Evolutionary conservation across 2,113 vertebrate species (phyloP), one percentile per base, ranked within the genome.

Genomic region (Gavia stellata): DNA sequence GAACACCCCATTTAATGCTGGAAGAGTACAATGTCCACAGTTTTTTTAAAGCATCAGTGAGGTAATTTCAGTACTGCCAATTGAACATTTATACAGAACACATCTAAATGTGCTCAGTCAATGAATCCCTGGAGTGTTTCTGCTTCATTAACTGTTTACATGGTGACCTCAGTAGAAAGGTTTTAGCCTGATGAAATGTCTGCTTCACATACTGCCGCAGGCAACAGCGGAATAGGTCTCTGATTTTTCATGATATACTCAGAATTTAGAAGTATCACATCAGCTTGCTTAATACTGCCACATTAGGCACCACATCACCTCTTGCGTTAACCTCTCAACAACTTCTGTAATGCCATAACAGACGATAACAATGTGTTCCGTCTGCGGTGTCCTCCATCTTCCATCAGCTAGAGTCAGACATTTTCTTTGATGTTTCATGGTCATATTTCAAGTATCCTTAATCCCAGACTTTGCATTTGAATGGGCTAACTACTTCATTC

Each of bases 91-190:
- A 72, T 81, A 58, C 36, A 65, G 91, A 96, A 92, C 63, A 86
- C 92, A 96, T 96, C 81, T 93, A 96, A 98, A 81, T 95, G 83
- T 97, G 83, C 65, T 96, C 92, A 96, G 83, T 90, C 96, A 96
- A 44, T 96, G 95, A 97, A 97, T 96, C 94, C 74, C 86, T 1
- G 19, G 92, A 88, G 94, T 90, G 66, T 97, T 97, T 98, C 93
- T 96, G 92, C 95, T 97, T 97, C 97, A 97, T 98, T 98, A 98
- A 96, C 89, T 97, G 94, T 97, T 98, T 97, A 96, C 88, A 83
- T 61, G 81, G 77, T 98, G 97, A 98, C 95, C 96, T 94, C 94
- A 67, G 82, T 78, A 87, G 74, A 95, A 96, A 95, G 87, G 61
- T 81, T 97, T 96, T 81, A 95, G 84, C 71, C 82, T 86, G 75